These are phyloP conservation scores for Folsomia candida DNA, from an alignment of 2,888 invertebrate genomes.

Conservation along the genomic window DNA sequence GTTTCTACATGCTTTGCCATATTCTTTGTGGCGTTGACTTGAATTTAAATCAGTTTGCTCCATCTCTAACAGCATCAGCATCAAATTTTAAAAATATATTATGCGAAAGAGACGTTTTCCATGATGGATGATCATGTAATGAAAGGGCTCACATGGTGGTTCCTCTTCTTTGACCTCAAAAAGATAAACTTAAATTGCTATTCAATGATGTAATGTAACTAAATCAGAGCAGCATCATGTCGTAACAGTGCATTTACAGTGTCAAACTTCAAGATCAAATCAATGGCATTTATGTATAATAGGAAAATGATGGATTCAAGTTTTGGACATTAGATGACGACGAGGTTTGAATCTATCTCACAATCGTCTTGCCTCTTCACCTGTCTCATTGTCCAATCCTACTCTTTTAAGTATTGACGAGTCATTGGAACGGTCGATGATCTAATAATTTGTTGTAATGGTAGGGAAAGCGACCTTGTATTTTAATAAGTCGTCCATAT, in stretches of 20 bases:
- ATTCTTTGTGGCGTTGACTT: too few relatives aligned
- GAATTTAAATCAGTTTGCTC: not conserved
- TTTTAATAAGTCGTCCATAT: not conserved
- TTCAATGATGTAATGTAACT: not conserved
- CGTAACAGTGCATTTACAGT: not conserved
- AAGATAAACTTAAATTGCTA: too few relatives aligned
- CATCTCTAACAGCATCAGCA: not conserved
- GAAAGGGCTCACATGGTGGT: too few relatives aligned
- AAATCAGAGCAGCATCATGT: not conserved
- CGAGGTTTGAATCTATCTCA: not conserved
- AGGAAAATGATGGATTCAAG: not conserved
- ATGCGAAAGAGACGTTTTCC: not conserved
- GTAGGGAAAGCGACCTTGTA: not conserved
- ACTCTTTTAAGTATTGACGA: not conserved
- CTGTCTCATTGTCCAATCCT: not conserved
- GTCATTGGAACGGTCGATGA: not conserved
- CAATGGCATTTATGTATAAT: too few relatives aligned
- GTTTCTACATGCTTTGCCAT: not conserved
- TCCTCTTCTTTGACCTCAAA: not conserved
- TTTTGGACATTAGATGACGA: not conserved
- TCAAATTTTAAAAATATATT: too few relatives aligned
- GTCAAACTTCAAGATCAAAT: not conserved
- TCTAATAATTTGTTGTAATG: too few relatives aligned
- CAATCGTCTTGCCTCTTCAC: slow-evolving; percentile 6
- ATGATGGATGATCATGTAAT: not conserved